Evolutionary conservation across 2,113 vertebrate species (phyloP), one percentile per base, ranked within the genome.

Genomic region (Bagarius yarrelli): DNA sequence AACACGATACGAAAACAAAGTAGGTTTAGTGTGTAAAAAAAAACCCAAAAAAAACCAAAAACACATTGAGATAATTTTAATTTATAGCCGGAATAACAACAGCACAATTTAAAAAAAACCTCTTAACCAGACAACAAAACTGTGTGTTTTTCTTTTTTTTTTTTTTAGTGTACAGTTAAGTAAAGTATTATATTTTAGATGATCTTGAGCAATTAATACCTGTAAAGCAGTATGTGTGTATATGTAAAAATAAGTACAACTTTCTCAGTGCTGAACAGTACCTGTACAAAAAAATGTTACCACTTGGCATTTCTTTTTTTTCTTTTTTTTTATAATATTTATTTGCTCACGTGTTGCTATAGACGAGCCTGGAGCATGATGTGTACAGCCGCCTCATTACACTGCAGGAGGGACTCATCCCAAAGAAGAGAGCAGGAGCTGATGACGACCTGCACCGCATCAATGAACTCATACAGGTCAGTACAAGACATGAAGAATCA

Each of bases 371-470:
- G 89, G 98, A 99, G 87, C 95, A 97, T 0, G 97, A 99, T 6
- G 97, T 98, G 66, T 99, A 97, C 78, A 96, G 96, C 89, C 94
- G 97, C 32, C 95, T 99, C 81, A 97, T 96, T 36, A 95, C 93
- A 63, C 92, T 99, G 23, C 98, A 99, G 85, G 97, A 99, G 86
- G 97, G 96, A 57, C 95, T 99, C 59, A 98, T 99, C 74, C 97
- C 98, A 12, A 99, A 99, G 94, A 99, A 99, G 91, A 98, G 98
- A 85, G 96, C 96, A 0, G 95, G 95, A 0, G 93, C 94, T 0
- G 98, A 99, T 9, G 96, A 99, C 0, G 98, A 99, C 81, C 91
- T 99, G 32, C 98, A 99, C 87, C 94, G 96, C 84, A 98, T 99
- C 90, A 98, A 95, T 5, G 98, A 99, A 76, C 95, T 99, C 19